Evolutionary conservation across 2,888 invertebrate genomes (phyloP).

Genomic region (Lasioglossum marginatum): DNA sequence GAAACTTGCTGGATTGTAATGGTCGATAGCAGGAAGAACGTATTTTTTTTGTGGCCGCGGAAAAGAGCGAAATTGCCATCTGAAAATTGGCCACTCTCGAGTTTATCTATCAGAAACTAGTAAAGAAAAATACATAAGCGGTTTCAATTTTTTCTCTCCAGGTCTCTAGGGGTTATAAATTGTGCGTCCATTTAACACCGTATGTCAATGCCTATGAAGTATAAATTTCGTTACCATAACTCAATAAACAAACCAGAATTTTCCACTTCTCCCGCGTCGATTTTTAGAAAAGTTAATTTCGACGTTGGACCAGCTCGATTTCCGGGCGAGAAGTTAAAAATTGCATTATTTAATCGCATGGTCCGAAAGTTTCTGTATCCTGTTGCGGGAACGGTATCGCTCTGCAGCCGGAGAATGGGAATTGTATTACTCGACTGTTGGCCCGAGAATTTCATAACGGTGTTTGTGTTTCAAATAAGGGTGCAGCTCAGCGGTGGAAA

Average conservation of each 20-base stretch:
- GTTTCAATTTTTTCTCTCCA: too few relatives aligned
- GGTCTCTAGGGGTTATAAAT: neutral
- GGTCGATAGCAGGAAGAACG: neutral
- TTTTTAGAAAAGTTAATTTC: neutral
- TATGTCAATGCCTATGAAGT: neutral
- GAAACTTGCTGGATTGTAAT: neutral
- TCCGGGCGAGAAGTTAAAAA: neutral
- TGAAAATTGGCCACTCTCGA: neutral
- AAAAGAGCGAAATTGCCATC: too few relatives aligned
- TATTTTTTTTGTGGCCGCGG: neutral
- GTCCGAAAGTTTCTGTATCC: constrained; percentile 16
- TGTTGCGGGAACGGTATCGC: neutral
- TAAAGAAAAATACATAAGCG: neutral
- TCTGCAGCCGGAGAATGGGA: neutral
- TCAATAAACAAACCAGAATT: neutral
- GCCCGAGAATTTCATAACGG: constrained; percentile 3
- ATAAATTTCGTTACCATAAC: too few relatives aligned
- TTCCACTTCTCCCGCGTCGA: neutral
- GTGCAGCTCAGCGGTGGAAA: neutral
- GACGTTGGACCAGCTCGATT: neutral
- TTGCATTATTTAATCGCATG: neutral
- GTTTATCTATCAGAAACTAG: neutral
- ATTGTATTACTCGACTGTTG: constrained; percentile 11
- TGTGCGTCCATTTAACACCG: neutral
- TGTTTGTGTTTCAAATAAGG: neutral